A percentile compares a stretch with the other conserved stretches of the same genome.
Conservation (phyloP, 2,113 vertebrate species). For the Excalfactoria chinensis region DNA sequence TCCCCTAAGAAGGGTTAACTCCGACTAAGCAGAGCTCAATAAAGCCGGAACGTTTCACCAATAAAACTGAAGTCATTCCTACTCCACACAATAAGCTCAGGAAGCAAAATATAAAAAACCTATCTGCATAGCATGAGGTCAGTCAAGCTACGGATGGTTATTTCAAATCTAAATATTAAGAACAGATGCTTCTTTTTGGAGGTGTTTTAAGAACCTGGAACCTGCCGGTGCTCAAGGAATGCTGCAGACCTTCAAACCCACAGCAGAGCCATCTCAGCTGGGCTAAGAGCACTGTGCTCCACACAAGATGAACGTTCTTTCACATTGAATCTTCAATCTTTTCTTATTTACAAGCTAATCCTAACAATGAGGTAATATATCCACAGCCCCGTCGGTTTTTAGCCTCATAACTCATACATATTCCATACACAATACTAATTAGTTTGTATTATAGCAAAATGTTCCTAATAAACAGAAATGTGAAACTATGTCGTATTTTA, state of each 20-base stretch:
- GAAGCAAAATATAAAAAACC: constrained; percentile 42
- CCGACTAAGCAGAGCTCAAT: not conserved
- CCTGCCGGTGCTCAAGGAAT: not conserved
- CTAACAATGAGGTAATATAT: constrained; percentile 14
- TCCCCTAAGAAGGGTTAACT: constrained; percentile 4
- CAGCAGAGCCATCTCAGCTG: not conserved
- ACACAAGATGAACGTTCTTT: not conserved
- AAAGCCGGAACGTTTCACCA: not conserved
- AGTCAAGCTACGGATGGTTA: not conserved
- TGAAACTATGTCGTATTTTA: not conserved
- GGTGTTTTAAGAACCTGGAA: not conserved
- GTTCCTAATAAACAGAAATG: not conserved
- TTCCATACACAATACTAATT: not conserved
- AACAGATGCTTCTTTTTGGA: not conserved
- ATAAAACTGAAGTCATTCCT: not conserved
- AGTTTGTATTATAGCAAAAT: not conserved
- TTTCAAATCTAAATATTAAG: constrained; percentile 20
- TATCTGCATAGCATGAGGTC: not conserved
- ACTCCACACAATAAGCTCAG: not conserved
- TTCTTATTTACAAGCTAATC: constrained; percentile 31
- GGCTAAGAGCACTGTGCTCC: not conserved
- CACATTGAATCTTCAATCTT: not conserved
- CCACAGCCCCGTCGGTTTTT: not conserved
- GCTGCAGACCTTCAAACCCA: not conserved
- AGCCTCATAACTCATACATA: not conserved